Conservation (phyloP, 2,113 vertebrate genomes). For the Gavialis gangeticus region DNA sequence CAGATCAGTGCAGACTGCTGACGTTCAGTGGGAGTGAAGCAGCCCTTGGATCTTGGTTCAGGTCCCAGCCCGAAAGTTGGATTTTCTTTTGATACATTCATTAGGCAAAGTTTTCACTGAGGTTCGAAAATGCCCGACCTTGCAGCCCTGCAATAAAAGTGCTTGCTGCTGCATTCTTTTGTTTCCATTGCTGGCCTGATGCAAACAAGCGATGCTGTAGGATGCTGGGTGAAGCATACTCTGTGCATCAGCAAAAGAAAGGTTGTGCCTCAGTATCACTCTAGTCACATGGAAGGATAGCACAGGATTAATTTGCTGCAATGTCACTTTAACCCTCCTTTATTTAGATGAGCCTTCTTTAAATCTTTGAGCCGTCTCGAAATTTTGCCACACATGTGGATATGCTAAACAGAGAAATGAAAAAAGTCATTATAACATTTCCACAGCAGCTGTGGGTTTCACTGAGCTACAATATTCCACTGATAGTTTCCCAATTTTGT, state of each 20-base stretch:
- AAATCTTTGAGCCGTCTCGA: conserved; percentile 75
- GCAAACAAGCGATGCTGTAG: not conserved
- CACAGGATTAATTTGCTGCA: conserved; percentile 75
- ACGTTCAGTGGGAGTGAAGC: conserved; percentile 1
- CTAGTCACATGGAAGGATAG: conserved; percentile 71
- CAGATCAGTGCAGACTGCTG: conserved; percentile 45
- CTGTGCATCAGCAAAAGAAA: conserved; percentile 41
- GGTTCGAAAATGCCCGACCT: not conserved
- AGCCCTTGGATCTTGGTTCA: conserved; percentile 11
- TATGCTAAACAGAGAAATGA: conserved; percentile 72
- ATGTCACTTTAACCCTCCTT: conserved; percentile 78
- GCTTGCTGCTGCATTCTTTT: not conserved
- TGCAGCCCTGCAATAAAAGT: not conserved
- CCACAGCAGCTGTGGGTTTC: not conserved
- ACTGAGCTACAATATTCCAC: not conserved
- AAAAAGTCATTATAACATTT: conserved; percentile 67
- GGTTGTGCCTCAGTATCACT: conserved; percentile 58
- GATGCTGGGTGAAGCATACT: conserved; percentile 4
- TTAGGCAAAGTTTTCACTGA: not conserved
- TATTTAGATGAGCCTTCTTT: conserved; percentile 79
- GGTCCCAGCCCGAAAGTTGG: conserved; percentile 10
- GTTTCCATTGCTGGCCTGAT: conserved; percentile 17
- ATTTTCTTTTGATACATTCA: conserved; percentile 58
- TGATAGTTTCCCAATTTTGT: not conserved
- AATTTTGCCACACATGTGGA: conserved; percentile 62